Evolutionary conservation across 2,113 vertebrate genomes (phyloP).

Genomic region (Balaeniceps rex): DNA sequence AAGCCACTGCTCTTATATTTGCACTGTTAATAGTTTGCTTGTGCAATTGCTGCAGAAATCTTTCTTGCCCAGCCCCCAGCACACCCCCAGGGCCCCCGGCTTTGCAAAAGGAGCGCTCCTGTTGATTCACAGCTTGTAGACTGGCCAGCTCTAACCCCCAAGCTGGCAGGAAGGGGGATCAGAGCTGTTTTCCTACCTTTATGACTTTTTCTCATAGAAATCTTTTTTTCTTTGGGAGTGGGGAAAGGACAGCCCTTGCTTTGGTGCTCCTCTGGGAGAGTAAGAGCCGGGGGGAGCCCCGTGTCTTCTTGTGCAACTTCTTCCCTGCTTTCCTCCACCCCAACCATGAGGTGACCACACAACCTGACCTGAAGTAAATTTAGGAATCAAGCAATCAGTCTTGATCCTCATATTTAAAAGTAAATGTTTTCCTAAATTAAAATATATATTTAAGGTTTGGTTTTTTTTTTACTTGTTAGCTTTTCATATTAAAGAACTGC

Average conservation of each 20-base stretch:
- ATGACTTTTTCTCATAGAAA: neutral
- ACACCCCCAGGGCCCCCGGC: accelerated
- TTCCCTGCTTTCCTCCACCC: neutral
- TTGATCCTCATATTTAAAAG: neutral
- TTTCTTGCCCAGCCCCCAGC: neutral
- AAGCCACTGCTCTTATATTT: neutral
- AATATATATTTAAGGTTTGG: neutral
- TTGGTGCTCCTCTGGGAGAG: neutral
- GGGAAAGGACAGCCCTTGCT: neutral
- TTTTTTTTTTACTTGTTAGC: neutral
- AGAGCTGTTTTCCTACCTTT: neutral
- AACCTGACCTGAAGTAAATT: neutral
- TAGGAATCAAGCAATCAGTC: neutral
- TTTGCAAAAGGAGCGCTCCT: neutral
- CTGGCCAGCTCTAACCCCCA: neutral
- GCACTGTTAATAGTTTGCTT: neutral
- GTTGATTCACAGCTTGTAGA: neutral
- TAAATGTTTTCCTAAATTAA: neutral
- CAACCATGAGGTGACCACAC: neutral
- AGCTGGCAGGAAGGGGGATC: neutral
- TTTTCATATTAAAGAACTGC: neutral
- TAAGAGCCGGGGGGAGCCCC: accelerated
- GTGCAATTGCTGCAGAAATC: neutral
- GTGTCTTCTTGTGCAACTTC: neutral
- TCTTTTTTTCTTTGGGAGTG: neutral